Evolutionary conservation across 1,140 invertebrate species (phyloP), one percentile per base, ranked within the genome.

Genomic region (Phenacoccus solenopsis): DNA sequence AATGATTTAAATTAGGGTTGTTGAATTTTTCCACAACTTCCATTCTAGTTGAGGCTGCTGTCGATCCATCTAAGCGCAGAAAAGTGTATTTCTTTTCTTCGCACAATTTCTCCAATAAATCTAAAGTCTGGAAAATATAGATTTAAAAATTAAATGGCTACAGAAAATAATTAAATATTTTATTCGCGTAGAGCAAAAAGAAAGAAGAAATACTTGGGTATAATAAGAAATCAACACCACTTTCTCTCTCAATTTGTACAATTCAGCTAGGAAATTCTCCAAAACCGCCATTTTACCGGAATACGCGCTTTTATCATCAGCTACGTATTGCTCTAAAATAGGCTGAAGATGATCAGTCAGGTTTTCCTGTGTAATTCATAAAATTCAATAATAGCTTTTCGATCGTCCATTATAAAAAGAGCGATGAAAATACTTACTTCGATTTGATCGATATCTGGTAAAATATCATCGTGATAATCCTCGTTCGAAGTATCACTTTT

Each of bases 151-250:
- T 32, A 28, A 69, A 69, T n/a, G 28, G 28, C 20, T 67, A 25
- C 20, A 67, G 1, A 72, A 32, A 16, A 49, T 28, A 12, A 68
- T 30, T 20, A 61, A 71, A 20, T 25, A 27, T 10, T 68, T 13
- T n/a, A n/a, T n/a, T 20, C 28, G 67, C 27, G 9, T 61, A 9
- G 22, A 24, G 21, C 59, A n/a, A n/a, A 61, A n/a, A 30, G 49
- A 20, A n/a, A 35, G 10, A 69, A 68, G 59, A 72, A 70, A 68
- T 72, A 82, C 82, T 78, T 83, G 82, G 16, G 87, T 88, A 71
- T 82, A 88, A 75, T 86, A 85, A 0, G 88, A 89, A 13, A 90
- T 83, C 16, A 90, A 72, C 1, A 90, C 87, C 21, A 89, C 78
- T 79, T 86, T 88, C 72, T 87, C 82, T 16, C 79, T 75, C 1